Evolutionary conservation across 2,888 invertebrate species (phyloP), one percentile per base, ranked within the genome.

Genomic region (Yponomeuta cagnagella): DNA sequence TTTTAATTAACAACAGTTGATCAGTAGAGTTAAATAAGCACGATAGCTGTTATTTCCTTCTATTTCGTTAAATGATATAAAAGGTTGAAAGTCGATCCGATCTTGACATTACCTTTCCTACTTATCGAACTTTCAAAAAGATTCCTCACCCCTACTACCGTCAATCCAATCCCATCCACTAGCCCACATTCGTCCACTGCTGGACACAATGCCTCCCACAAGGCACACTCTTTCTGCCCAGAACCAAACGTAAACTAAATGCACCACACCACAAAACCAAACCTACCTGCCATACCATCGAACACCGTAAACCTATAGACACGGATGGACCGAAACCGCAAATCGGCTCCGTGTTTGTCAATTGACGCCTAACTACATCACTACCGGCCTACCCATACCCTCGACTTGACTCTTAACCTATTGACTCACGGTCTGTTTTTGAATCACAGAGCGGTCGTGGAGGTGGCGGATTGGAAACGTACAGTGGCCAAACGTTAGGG

Each of bases 331-430:
- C 70, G 23, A 70, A 70, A 72, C 72, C 72, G 64, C 72, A 72
- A 76, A 77, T 79, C 77, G 75, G 70, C 69, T 69, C 71, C 78
- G 77, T 78, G 79, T 81, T 76, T 81, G 82, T 80, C 72, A 70
- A 72, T 72, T 70, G 69, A 72, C 70, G 72, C 70, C 66, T 71
- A 37, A 70, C 69, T 70, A 48, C 63, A 43, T 31, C 68, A 65
- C 71, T n/a, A n/a, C 64, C 52, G 37, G 15, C 43, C 31, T n/a
- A 37, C 5, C 67, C 10, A 52, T 10, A 68, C 52, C 48, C 52
- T 12, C 31, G 10, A 12, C 31, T 10, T 30, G 10, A 31, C 10
- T 10, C 52, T 12, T 68, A 48, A 30, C 33, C 30, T 10, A 23
- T 33, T 23, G 68, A 23, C 30, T 10, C 58, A 68, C 10, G 37